Percentiles rank a stretch among this genome's conserved stretches.
phyloP scores from a whole-genome alignment of 2,113 vertebrate species.

The Perccottus glenii region DNA sequence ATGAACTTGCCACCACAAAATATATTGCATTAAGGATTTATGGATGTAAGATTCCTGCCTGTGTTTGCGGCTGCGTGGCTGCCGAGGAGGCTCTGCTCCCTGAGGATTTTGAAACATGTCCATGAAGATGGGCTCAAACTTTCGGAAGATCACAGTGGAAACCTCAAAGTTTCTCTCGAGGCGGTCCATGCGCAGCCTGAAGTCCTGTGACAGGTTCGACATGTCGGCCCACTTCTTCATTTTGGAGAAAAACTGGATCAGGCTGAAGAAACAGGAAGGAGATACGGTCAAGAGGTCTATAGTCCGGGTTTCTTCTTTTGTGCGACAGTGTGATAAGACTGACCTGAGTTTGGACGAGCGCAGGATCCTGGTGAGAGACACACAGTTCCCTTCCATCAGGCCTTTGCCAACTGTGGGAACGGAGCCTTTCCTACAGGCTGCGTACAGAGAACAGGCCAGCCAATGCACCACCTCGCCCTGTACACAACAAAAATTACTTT shows the following conservation, averaged over 20 bases:
- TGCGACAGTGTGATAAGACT: background rate
- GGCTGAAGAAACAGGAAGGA: conserved; percentile 67
- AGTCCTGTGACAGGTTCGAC: conserved; percentile 90
- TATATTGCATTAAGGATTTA: background rate
- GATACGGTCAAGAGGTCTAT: background rate
- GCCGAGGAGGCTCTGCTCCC: conserved; percentile 83
- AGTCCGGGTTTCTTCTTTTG: background rate
- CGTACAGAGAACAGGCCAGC: conserved; percentile 93
- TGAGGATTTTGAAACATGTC: conserved; percentile 93
- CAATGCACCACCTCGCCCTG: conserved; percentile 95
- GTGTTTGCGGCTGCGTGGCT: conserved; percentile 91
- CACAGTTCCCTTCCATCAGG: conserved; percentile 95
- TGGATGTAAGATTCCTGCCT: conserved; percentile 70
- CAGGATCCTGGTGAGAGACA: conserved; percentile 95
- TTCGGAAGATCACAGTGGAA: conserved; percentile 95
- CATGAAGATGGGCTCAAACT: conserved; percentile 97
- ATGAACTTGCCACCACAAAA: no score
- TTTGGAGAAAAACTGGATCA: conserved; percentile 99
- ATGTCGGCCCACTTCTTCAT: conserved; percentile 99
- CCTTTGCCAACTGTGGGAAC: conserved; percentile 93
- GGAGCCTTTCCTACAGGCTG: conserved; percentile 90
- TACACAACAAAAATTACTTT: background rate
- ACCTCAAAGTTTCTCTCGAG: conserved; percentile 98
- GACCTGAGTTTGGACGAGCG: conserved; percentile 93
- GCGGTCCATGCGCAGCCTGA: conserved; percentile 87